Conservation (phyloP, 2,797 vertebrate genomes). For the Takifugu rubripes region DNA sequence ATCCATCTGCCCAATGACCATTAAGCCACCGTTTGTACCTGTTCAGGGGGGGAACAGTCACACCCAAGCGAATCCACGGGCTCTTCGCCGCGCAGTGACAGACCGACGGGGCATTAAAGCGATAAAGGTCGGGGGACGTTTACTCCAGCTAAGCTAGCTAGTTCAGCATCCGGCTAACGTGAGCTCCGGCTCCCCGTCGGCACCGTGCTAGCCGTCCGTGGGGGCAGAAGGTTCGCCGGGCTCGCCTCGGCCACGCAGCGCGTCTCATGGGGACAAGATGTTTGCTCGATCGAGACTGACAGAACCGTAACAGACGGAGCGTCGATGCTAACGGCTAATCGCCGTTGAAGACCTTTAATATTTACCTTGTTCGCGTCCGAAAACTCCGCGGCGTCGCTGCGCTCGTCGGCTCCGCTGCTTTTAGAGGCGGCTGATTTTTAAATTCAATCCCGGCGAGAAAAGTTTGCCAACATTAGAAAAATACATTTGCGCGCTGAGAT, state of each 20-base stretch:
- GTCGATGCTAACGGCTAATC: slow-evolving; percentile 8
- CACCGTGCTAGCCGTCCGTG: slow-evolving; percentile 40
- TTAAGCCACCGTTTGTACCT: slow-evolving; percentile 49
- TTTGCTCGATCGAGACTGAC: too few relatives aligned
- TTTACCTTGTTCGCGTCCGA: slow-evolving; percentile 45
- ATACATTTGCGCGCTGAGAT: slow-evolving; percentile 79
- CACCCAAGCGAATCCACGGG: neutral
- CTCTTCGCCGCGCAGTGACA: neutral
- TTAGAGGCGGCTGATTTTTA: slow-evolving; percentile 42
- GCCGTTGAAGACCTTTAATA: neutral
- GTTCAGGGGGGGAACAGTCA: slow-evolving; percentile 15
- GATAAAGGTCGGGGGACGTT: neutral
- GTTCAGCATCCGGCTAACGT: slow-evolving; percentile 44
- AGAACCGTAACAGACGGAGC: slow-evolving; percentile 57
- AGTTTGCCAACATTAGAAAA: slow-evolving; percentile 55
- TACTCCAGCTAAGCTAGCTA: slow-evolving; percentile 36
- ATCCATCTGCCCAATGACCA: slow-evolving; percentile 81
- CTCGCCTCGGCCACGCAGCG: neutral
- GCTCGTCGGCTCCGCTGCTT: slow-evolving; percentile 9
- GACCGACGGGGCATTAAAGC: neutral
- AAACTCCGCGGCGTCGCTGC: slow-evolving; percentile 38
- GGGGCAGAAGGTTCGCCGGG: slow-evolving; percentile 7
- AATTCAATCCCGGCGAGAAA: slow-evolving; percentile 53
- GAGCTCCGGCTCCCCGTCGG: slow-evolving; percentile 32
- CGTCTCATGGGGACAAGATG: too few relatives aligned